Base-by-base conservation (phyloP, 2,113 vertebrate species). In the Lepisosteus osseus region DNA sequence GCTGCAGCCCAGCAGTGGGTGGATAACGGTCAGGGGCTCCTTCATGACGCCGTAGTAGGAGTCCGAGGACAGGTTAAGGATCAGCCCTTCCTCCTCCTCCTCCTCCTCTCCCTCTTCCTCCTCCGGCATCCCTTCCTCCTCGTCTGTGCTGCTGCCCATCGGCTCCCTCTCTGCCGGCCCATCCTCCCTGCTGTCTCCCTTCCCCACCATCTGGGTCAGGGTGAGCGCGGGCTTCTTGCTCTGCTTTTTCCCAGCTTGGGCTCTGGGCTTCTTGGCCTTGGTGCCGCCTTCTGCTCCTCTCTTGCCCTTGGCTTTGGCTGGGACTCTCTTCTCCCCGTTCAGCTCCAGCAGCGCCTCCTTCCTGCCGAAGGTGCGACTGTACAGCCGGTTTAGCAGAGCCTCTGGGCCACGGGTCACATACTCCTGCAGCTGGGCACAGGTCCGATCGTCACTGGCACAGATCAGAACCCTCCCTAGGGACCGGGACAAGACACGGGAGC, bases 391-490 rank as follows among this genome's bases (percentile, higher is more conserved):
- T 54, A 99, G 78, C 71, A 99, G 89, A 67, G 85, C 81, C 67
- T 96, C 93, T 0, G 95, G 84, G 69, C 95, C 95, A 1, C 76
- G 67, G 1, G 83, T 78, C 76, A 98, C 90, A 14, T 73, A 96
- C 80, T 97, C 95, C 73, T 93, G 90, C 68, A 99, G 93, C 87
- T 99, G 97, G n/a, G 94, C 92, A 68, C 97, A 99, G 0, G 97
- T 97, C 61, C 95, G 87, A 86, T 99, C 97, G 8, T 99, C 97
- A 1, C 93, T 97, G 72, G 96, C 97, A 77, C 97, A 99, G 74
- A 99, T 98, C 55, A 99, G 85, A 29, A 98, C 93, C 13, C 87
- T 92, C 65, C 97, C 97, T 99, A 85, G 56, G 77, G 13, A 5
- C 59, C 11, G 29, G 29, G 5, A 54, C 7, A 43, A 15, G n/a